Evolutionary conservation across 2,113 vertebrate genomes (phyloP).

Genomic region (Dasyornis broadbenti): DNA sequence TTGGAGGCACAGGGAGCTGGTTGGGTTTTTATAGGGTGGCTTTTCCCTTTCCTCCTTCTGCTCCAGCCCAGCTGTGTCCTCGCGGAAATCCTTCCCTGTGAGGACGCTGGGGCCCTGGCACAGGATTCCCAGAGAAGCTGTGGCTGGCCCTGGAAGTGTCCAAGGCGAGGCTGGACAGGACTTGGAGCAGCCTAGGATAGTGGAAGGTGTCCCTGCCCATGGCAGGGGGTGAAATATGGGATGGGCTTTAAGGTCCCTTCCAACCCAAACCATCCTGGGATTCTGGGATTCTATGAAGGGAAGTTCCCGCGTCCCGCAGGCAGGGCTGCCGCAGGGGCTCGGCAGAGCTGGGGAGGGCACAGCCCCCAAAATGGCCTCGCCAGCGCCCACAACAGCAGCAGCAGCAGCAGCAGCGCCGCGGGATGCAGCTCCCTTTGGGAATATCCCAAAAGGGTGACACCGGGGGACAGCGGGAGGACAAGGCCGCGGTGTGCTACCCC

Average conservation of each 20-base stretch:
- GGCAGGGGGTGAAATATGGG: rapidly evolving
- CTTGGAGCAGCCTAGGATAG: rapidly evolving
- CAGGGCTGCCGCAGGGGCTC: not conserved
- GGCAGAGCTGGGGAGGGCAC: not conserved
- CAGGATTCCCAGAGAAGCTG: not conserved
- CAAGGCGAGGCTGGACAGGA: rapidly evolving
- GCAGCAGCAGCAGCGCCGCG: rapidly evolving
- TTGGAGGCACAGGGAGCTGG: not conserved
- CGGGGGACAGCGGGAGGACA: too few relatives aligned
- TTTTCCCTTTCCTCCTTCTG: not conserved
- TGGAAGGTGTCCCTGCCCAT: not conserved
- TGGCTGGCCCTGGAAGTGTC: not conserved
- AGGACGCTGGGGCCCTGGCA: not conserved
- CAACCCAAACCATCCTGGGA: not conserved
- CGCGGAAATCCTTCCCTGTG: not conserved
- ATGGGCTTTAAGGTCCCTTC: not conserved
- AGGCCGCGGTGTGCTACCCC: not conserved
- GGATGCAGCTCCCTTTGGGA: not conserved
- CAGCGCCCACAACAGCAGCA: not conserved
- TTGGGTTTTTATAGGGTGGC: rapidly evolving
- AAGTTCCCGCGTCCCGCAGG: rapidly evolving
- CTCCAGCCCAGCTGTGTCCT: not conserved
- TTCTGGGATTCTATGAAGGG: not conserved
- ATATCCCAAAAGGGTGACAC: rapidly evolving
- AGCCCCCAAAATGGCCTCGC: not conserved